Evolutionary conservation across 2,797 vertebrate genomes (phyloP).

Genomic region (Merluccius polli): DNA sequence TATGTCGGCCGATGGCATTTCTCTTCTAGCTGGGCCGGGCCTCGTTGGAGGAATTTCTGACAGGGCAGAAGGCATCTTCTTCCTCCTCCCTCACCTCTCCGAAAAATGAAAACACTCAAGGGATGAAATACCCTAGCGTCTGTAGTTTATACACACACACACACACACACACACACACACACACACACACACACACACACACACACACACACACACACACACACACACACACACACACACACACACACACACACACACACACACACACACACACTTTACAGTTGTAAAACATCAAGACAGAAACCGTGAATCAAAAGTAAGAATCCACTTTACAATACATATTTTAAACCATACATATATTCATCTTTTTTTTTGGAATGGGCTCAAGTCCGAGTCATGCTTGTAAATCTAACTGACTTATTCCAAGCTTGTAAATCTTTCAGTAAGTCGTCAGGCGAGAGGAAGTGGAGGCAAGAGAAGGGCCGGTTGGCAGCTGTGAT

Average conservation of each 20-base stretch:
- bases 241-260: too few relatives aligned
- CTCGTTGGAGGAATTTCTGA: slow-evolving; percentile 39
- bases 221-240: too few relatives aligned
- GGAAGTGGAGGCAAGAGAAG: background rate
- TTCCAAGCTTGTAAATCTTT: background rate
- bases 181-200: too few relatives aligned
- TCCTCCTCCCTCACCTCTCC: background rate
- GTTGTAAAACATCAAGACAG: too few relatives aligned
- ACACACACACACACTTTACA: background rate
- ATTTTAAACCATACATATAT: background rate
- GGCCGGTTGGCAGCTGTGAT: slow-evolving; percentile 13
- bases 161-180: too few relatives aligned
- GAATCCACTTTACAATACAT: too few relatives aligned
- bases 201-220: too few relatives aligned
- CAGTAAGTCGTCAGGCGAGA: background rate
- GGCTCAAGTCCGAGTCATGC: background rate
- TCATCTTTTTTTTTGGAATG: background rate
- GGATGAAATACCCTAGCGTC: background rate
- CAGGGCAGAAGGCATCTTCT: slow-evolving; percentile 9
- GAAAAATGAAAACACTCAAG: slow-evolving; percentile 6
- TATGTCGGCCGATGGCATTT: slow-evolving; percentile 55
- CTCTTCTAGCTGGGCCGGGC: slow-evolving; percentile 35
- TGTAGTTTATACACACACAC: too few relatives aligned
- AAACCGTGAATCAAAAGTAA: too few relatives aligned
- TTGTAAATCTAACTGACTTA: background rate